Conservation (phyloP, 2,113 vertebrate genomes). For the Halichoeres trimaculatus region DNA sequence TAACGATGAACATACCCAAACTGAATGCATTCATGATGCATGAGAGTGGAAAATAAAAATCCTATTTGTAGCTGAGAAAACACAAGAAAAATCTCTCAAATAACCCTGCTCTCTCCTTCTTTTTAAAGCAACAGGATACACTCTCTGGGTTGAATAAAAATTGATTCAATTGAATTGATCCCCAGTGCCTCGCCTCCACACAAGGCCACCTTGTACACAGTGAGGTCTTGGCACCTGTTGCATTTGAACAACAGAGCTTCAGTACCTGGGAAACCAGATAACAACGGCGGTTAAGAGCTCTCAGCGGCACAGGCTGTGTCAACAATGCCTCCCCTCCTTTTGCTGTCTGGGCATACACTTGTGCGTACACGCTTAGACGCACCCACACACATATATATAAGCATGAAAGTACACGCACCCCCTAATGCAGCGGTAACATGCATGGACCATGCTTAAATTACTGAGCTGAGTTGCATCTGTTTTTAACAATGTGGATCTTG, state of each 20-base stretch:
- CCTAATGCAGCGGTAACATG: background rate
- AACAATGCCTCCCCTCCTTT: constrained; percentile 54
- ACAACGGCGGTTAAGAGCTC: constrained; percentile 62
- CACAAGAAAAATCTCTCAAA: background rate
- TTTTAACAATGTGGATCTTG: background rate
- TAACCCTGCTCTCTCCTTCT: background rate
- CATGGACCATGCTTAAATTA: background rate
- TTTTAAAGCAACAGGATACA: constrained; percentile 1
- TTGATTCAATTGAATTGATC: constrained; percentile 29
- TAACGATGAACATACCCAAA: background rate
- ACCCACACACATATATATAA: constrained; percentile 5
- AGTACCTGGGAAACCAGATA: constrained; percentile 79
- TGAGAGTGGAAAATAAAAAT: no score
- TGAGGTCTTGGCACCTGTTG: constrained; percentile 67
- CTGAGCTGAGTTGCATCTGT: background rate
- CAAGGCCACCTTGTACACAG: constrained; percentile 5
- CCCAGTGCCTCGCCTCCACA: background rate
- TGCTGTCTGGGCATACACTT: constrained; percentile 39
- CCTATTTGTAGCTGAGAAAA: background rate
- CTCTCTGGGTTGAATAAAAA: background rate
- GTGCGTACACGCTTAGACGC: constrained; percentile 36
- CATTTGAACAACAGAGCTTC: constrained; percentile 65
- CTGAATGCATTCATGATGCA: background rate
- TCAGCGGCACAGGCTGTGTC: constrained; percentile 63
- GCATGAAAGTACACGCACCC: background rate